Evolutionary conservation across 2,797 vertebrate genomes (phyloP), one percentile per base, ranked within the genome.

Genomic region (Acrossocheilus wenchowensis): DNA sequence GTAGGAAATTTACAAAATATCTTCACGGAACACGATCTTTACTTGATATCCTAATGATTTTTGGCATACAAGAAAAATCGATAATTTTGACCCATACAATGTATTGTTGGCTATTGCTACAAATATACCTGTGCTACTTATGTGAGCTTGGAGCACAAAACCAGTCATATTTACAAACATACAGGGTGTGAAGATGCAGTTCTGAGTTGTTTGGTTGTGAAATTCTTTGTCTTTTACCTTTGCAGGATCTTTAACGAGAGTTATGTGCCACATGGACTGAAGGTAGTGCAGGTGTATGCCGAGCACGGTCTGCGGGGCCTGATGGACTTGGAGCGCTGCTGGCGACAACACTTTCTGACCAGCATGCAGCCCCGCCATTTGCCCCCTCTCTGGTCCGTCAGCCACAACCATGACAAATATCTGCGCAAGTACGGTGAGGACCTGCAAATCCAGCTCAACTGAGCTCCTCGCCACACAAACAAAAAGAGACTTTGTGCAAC

Each of bases 301-400:
- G 89, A 92, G 86, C 93, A 83, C 1, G 98, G 98, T 75, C 95
- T 99, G 82, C 92, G 87, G 7, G 96, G 97, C 71, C 96, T 99
- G 71, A 97, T 99, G 95, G 94, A 95, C 75, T 93, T 99, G 94
- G 98, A 99, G 93, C 95, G 96, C 17, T 96, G 96, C 86, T 99
- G 98, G 98, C 94, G 98, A 73, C 97, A 98, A 92, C 98, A 99
- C 92, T 99, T 99, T 92, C 95, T 99, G 91, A 94, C 94, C 92
- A 94, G 93, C 91, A 99, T 99, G 98, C 94, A 93, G 87, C 98
- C 98, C 4, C 95, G 91, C 36, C 94, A 97, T 93, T 96, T 99
- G 62, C 98, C 98, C 2, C 95, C 96, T 6, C 96, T 98, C 54
- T 99, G 98, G 98, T 97, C 97, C 1, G 95, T 99, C 50, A 93